A percentile compares a stretch with the other conserved stretches of the same genome.
phyloP scores from a whole-genome alignment of 2,113 vertebrate genomes.

The Brachyhypopomus gauderio region DNA sequence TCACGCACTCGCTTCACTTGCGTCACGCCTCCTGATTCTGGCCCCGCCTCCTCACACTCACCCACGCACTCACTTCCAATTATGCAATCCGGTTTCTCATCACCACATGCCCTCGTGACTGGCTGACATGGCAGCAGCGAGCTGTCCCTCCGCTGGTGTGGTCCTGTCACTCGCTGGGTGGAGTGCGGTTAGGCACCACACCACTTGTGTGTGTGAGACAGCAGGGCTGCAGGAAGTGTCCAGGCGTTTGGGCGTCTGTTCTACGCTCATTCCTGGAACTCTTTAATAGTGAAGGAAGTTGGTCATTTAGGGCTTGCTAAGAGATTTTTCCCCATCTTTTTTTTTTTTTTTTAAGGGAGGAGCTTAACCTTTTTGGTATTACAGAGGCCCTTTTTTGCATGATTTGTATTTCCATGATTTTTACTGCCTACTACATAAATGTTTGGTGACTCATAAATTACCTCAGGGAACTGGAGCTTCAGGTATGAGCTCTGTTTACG shows the following conservation, averaged over 20 bases:
- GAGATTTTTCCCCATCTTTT: too few species aligned
- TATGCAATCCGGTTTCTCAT: neutral
- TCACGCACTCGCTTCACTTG: conserved; percentile 50
- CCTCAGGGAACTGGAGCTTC: too few species aligned
- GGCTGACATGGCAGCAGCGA: neutral
- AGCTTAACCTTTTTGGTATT: too few species aligned
- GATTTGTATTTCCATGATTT: too few species aligned
- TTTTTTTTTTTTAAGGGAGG: neutral
- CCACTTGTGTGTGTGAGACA: too few species aligned
- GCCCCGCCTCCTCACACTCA: neutral
- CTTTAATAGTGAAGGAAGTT: neutral
- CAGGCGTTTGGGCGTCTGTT: neutral
- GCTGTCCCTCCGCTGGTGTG: neutral
- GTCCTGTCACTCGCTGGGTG: neutral
- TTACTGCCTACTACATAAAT: too few species aligned
- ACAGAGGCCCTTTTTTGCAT: too few species aligned
- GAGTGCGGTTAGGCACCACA: neutral
- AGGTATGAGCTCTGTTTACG: too few species aligned
- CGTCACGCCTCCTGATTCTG: conserved; percentile 66
- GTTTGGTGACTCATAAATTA: too few species aligned
- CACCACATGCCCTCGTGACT: neutral
- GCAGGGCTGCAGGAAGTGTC: neutral
- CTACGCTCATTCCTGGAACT: conserved; percentile 11
- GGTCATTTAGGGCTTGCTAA: neutral
- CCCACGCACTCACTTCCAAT: too few species aligned